Percentiles rank a stretch among this genome's conserved stretches.
These are phyloP conservation scores for Melanostoma scalare DNA, from an alignment of 2,888 invertebrate species.

Conservation along the genomic window DNA sequence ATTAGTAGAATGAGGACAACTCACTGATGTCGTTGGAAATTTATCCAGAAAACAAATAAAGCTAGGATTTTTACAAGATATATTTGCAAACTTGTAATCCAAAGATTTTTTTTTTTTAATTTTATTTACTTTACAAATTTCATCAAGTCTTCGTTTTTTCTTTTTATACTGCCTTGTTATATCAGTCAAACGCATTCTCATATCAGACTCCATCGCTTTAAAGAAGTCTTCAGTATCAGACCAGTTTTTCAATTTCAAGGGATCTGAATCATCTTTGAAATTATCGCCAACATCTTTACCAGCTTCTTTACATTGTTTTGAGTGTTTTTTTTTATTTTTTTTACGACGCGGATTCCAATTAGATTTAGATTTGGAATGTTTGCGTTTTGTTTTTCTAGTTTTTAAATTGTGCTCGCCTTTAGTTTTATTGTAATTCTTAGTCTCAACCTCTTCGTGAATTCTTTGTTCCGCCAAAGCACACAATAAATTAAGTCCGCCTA, in stretches of 20 bases:
- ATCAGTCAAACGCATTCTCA: conserved; percentile 91
- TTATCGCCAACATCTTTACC: conserved; percentile 78
- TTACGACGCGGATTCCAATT: conserved; percentile 81
- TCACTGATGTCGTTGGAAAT: conserved; percentile 42
- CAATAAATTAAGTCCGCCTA: conserved; percentile 88
- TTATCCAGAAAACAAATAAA: conserved; percentile 63
- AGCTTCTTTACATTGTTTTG: conserved; percentile 71
- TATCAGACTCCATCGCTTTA: conserved; percentile 90
- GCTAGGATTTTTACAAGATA: conserved; percentile 63
- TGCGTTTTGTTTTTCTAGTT: conserved; percentile 82
- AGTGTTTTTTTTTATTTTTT: conserved; percentile 82
- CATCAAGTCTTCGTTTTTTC: conserved; percentile 91
- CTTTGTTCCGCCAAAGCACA: conserved; percentile 93
- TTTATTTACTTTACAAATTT: conserved; percentile 83
- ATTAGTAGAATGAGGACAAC: conserved; percentile 20
- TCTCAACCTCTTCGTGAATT: conserved; percentile 88
- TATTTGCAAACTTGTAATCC: conserved; percentile 64
- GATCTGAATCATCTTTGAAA: conserved; percentile 77
- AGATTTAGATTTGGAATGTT: conserved; percentile 82
- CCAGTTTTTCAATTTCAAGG: conserved; percentile 78
- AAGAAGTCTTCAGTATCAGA: conserved; percentile 85
- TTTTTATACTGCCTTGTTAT: conserved; percentile 91
- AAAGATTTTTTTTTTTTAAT: conserved; percentile 77
- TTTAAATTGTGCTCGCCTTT: conserved; percentile 45
- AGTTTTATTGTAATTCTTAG: conserved; percentile 14